These are phyloP conservation scores for Cotesia congregata DNA, from an alignment of 2,888 invertebrate species.

Conservation along the genomic window DNA sequence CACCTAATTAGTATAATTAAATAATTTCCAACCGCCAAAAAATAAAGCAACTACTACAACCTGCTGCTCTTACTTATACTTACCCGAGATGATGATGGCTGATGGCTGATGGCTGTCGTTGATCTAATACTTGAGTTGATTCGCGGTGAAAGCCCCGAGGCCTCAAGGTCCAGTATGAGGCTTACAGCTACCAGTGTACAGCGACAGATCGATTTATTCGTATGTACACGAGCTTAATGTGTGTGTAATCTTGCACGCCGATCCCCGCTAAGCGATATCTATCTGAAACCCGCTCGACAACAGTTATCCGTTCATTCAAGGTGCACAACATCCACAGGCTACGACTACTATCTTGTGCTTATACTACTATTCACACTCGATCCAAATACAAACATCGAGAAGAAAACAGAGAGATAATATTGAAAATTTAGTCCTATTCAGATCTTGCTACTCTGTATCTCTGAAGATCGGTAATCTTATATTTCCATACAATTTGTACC, in stretches of 20 bases:
- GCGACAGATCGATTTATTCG: slow-evolving; percentile 9
- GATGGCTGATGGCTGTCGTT: slow-evolving; percentile 7
- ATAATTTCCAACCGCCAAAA: neutral
- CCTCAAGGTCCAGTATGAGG: slow-evolving; percentile 55
- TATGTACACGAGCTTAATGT: neutral
- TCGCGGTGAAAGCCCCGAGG: slow-evolving; percentile 60
- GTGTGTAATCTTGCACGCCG: too few relatives aligned
- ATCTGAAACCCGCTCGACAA: slow-evolving; percentile 25
- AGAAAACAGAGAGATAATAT: neutral
- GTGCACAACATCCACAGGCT: neutral
- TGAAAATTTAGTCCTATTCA: neutral
- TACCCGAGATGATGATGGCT: neutral
- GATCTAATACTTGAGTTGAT: slow-evolving; percentile 25
- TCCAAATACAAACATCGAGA: neutral
- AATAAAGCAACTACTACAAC: neutral
- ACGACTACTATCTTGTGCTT: slow-evolving; percentile 2
- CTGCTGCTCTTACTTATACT: too few relatives aligned
- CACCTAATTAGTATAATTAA: neutral
- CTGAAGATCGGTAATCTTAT: neutral
- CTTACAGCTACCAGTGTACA: neutral
- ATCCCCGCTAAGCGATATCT: neutral
- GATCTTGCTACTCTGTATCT: neutral
- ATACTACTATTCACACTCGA: slow-evolving; percentile 11
- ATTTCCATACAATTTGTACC: slow-evolving; percentile 38
- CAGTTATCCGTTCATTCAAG: slow-evolving; percentile 29